phyloP scores from a whole-genome alignment of 2,797 vertebrate species.

The Crypturellus tataupa region DNA sequence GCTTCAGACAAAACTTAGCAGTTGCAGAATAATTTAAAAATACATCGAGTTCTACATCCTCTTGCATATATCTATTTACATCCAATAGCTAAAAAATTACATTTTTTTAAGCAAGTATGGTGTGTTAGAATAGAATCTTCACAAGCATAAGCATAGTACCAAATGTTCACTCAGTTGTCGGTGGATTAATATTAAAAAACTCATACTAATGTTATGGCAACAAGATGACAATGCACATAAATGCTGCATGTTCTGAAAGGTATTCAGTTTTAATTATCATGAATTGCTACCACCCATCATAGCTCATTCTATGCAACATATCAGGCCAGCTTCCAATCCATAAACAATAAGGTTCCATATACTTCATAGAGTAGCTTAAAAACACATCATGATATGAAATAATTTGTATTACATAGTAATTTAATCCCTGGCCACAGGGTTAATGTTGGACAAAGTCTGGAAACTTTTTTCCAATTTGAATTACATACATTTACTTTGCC shows the following conservation, averaged over 20 bases:
- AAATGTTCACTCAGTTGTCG: slow-evolving; percentile 41
- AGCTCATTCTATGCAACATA: slow-evolving; percentile 66
- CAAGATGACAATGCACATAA: slow-evolving; percentile 20
- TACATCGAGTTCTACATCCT: slow-evolving; percentile 45
- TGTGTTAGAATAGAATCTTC: slow-evolving; percentile 31
- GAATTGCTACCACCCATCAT: slow-evolving; percentile 62
- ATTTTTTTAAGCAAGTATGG: slow-evolving; percentile 5
- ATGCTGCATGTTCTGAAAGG: slow-evolving; percentile 50
- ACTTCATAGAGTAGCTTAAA: slow-evolving; percentile 83
- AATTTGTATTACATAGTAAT: slow-evolving; percentile 86
- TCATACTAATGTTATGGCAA: slow-evolving; percentile 20
- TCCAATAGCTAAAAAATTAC: not conserved
- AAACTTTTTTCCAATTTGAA: slow-evolving; percentile 85
- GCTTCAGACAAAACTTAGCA: slow-evolving; percentile 41
- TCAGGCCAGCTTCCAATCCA: slow-evolving; percentile 70
- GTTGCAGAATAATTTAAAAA: slow-evolving; percentile 55
- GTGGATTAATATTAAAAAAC: not conserved
- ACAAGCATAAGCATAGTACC: slow-evolving; percentile 23
- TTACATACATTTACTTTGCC: slow-evolving; percentile 84
- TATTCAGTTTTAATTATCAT: slow-evolving; percentile 55
- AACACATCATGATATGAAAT: slow-evolving; percentile 80
- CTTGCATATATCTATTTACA: slow-evolving; percentile 11
- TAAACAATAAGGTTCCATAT: slow-evolving; percentile 77
- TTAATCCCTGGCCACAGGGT: slow-evolving; percentile 80
- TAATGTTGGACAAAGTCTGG: slow-evolving; percentile 84